These are phyloP conservation scores for Andrena bucephala DNA, from an alignment of 2,888 invertebrate species.

Conservation along the genomic window DNA sequence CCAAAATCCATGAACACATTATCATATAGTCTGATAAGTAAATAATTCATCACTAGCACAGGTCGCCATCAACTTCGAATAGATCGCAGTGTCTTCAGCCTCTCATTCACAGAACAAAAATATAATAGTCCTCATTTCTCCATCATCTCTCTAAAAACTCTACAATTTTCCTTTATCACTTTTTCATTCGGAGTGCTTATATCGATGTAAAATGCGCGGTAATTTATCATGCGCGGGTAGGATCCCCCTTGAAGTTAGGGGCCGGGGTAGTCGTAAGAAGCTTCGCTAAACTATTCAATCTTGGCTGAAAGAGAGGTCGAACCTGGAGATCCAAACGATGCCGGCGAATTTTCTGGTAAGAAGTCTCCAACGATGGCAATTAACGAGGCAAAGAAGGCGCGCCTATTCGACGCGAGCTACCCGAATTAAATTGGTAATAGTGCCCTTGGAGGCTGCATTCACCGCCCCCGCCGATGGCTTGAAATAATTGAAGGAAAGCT, in stretches of 20 bases:
- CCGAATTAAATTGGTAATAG: conserved; percentile 44
- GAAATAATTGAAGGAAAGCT: conserved; percentile 68
- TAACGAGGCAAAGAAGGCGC: conserved; percentile 23
- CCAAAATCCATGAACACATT: too few relatives aligned
- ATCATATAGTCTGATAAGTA: too few relatives aligned
- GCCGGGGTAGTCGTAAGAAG: conserved; percentile 1
- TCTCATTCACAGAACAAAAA: neutral
- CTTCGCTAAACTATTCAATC: conserved; percentile 5
- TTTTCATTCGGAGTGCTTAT: neutral
- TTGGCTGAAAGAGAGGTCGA: conserved; percentile 24
- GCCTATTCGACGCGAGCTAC: neutral
- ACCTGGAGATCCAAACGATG: neutral
- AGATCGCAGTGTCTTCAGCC: neutral
- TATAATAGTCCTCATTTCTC: neutral
- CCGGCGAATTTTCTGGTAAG: conserved; percentile 22
- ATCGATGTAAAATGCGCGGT: neutral
- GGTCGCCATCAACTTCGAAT: too few relatives aligned
- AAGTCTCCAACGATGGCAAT: conserved; percentile 22
- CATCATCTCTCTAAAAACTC: neutral
- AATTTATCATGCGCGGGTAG: neutral
- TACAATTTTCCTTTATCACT: neutral
- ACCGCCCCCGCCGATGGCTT: conserved; percentile 14
- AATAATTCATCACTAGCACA: too few relatives aligned
- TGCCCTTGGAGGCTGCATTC: conserved; percentile 37
- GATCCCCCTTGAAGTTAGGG: neutral